phyloP scores from a whole-genome alignment of 2,113 vertebrate genomes.

The Indicator indicator region DNA sequence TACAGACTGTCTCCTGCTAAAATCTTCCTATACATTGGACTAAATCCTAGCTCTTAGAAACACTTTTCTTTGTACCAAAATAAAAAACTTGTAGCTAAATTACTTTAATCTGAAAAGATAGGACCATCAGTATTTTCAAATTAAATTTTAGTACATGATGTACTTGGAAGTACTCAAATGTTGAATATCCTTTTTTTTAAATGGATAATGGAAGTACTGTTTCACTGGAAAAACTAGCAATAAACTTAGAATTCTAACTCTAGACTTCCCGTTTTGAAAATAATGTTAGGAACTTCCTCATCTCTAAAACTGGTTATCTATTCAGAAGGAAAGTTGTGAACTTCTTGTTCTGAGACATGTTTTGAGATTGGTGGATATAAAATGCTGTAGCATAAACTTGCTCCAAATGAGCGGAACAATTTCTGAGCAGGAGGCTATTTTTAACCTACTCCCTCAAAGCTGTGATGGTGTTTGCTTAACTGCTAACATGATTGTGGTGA shows the following conservation, averaged over 20 bases:
- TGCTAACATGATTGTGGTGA: neutral
- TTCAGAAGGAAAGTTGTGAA: neutral
- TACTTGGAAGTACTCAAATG: neutral
- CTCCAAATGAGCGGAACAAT: neutral
- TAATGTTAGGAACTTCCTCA: neutral
- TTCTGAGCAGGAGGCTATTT: neutral
- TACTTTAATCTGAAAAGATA: neutral
- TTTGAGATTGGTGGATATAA: neutral
- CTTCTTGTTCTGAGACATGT: neutral
- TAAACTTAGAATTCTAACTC: neutral
- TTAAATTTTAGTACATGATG: neutral
- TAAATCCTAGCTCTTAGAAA: neutral
- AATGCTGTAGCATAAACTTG: neutral
- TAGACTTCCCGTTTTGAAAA: neutral
- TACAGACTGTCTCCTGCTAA: neutral
- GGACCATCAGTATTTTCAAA: neutral
- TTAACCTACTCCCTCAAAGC: neutral
- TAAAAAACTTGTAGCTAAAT: neutral
- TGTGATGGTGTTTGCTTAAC: neutral
- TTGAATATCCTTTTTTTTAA: neutral
- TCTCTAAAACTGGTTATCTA: neutral
- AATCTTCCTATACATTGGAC: neutral
- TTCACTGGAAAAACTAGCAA: neutral
- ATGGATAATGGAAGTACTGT: neutral
- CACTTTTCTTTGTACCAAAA: neutral